phyloP scores from a whole-genome alignment of 2,113 vertebrate genomes.

The Campylorhamphus procurvoides region DNA sequence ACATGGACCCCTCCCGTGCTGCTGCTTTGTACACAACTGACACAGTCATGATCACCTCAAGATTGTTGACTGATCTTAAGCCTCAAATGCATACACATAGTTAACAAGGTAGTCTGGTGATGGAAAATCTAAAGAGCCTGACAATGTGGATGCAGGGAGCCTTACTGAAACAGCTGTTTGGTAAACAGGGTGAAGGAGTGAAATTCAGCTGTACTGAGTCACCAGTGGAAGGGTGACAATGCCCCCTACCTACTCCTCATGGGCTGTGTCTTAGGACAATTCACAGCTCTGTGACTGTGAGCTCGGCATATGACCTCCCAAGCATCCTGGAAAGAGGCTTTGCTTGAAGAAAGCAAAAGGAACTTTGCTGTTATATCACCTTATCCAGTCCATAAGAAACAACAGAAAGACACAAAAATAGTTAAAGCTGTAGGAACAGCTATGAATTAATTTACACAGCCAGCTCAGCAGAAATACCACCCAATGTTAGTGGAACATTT shows the following conservation, averaged over 20 bases:
- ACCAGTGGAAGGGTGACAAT: conserved; percentile 26
- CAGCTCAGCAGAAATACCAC: background rate
- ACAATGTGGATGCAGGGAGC: background rate
- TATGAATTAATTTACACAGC: background rate
- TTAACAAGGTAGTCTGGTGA: background rate
- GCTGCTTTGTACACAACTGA: background rate
- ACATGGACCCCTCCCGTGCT: background rate
- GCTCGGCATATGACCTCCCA: background rate
- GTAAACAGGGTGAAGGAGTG: background rate
- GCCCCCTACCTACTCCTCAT: background rate
- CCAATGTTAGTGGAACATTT: background rate
- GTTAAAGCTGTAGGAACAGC: background rate
- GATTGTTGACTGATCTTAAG: background rate
- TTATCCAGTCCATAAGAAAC: background rate
- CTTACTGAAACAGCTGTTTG: background rate
- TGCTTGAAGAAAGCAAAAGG: background rate
- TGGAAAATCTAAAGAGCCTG: background rate
- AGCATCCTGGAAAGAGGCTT: background rate
- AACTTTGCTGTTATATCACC: background rate
- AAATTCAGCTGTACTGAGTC: background rate
- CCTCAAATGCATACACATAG: background rate
- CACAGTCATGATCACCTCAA: background rate
- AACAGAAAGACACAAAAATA: background rate
- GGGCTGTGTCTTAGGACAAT: background rate
- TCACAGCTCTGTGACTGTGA: background rate